Base-by-base conservation (phyloP, 2,797 vertebrate species). In the Poecilia picta region DNA sequence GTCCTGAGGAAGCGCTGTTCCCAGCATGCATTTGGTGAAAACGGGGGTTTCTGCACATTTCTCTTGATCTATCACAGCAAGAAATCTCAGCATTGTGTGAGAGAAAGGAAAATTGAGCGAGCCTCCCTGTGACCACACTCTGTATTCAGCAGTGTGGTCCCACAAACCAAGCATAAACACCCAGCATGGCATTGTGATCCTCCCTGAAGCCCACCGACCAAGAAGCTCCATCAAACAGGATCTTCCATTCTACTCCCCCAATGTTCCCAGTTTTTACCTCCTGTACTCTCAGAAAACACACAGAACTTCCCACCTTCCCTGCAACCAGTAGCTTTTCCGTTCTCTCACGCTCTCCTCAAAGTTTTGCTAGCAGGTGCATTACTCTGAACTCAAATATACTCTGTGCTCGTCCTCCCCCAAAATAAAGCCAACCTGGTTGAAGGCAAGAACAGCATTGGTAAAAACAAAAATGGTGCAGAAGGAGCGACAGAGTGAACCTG, bases 281-380 rank as follows among this genome's bases (percentile, higher is more conserved):
- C 55, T 43, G 5, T 28, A 76, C 84, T 71, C 62, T 57, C 81
- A 74, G 81, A 90, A 77, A 91, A 78, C 85, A 77, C 23, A 86
- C 82, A 66, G 72, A 76, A 73, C 81, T 47, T 85, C 74, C 75
- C 43, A 46, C 78, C 83, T 78, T 81, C 77, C 76, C 75, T 74
- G 75, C 43, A 72, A 8, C 80, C 81, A 80, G 83, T 76, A 59
- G 72, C 11, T 85, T 89, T 86, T 81, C 83, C 66, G 72, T 83
- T 84, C 81, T 91, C 84, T 85, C 84, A 82, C 77, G 66, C 89
- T 86, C 81, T 79, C 68, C 77, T 85, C 80, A 84, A 84, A 85
- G 88, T 80, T 76, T 62, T 83, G 81, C 78, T 73, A 88, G 92
- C 94, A 95, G 94, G 94, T 95, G 95, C 88, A 84, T 88, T 74